Percentiles rank a stretch among this genome's conserved stretches.
Conservation (phyloP, 2,888 invertebrate species). For the Anarsia innoxiella region DNA sequence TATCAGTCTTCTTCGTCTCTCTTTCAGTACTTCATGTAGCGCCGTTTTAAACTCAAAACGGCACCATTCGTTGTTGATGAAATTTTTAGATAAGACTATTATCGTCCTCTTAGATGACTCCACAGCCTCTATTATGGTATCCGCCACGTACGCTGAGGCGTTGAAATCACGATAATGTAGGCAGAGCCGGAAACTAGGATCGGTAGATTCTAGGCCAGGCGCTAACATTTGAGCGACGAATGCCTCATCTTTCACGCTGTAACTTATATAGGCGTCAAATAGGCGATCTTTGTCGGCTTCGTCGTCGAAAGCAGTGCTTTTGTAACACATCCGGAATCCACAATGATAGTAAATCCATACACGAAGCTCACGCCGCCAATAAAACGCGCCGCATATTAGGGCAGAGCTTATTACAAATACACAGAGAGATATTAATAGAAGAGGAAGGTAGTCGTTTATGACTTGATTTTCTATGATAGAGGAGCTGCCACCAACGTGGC, state of each 20-base stretch:
- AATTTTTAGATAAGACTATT: constrained; percentile 92
- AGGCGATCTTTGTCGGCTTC: constrained; percentile 88
- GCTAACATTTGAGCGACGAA: constrained; percentile 93
- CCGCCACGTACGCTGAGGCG: constrained; percentile 90
- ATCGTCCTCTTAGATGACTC: constrained; percentile 93
- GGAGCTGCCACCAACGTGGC: constrained; percentile 81
- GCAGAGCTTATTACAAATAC: constrained; percentile 85
- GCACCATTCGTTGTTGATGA: constrained; percentile 96
- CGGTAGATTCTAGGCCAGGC: constrained; percentile 88
- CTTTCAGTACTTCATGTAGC: constrained; percentile 91
- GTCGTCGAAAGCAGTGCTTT: constrained; percentile 86
- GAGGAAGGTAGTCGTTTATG: constrained; percentile 87
- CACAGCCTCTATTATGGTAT: constrained; percentile 94
- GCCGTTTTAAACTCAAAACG: constrained; percentile 96
- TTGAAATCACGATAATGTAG: constrained; percentile 94
- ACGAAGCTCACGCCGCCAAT: constrained; percentile 86
- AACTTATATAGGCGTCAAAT: constrained; percentile 96
- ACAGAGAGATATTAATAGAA: constrained; percentile 84
- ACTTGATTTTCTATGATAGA: constrained; percentile 84
- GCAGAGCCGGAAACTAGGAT: constrained; percentile 90
- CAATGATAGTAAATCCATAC: constrained; percentile 92
- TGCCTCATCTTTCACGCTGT: constrained; percentile 93
- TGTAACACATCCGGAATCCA: constrained; percentile 90
- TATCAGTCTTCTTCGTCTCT: constrained; percentile 89
- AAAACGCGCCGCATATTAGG: constrained; percentile 84